Conservation (phyloP, 2,888 invertebrate species). For the Cacoxenus indagator region DNA sequence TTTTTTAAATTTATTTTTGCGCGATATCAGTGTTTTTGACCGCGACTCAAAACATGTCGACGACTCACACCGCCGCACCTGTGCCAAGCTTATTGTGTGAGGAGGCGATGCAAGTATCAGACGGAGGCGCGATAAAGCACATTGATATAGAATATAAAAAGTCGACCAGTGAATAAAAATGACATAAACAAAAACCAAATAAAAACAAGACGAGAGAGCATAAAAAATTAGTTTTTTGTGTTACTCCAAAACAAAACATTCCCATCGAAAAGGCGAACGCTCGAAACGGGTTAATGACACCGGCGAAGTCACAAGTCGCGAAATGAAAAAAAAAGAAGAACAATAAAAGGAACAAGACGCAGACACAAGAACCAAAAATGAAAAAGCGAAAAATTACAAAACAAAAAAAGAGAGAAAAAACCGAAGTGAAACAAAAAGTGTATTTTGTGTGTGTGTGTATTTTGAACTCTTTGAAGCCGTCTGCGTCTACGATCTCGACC, state of each 20-base stretch:
- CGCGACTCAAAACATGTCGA: not conserved
- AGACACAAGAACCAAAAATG: conserved; percentile 37
- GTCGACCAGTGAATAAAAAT: conserved; percentile 18
- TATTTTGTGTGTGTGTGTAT: conserved; percentile 39
- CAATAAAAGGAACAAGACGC: conserved; percentile 26
- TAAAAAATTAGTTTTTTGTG: conserved; percentile 48
- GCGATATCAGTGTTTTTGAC: not conserved
- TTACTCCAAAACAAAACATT: conserved; percentile 48
- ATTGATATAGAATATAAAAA: not conserved
- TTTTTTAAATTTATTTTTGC: not conserved
- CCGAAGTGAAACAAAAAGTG: conserved; percentile 54
- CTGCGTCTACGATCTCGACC: too few species aligned
- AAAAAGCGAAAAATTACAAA: conserved; percentile 22
- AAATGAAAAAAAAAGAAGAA: conserved; percentile 19
- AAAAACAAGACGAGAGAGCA: conserved; percentile 51
- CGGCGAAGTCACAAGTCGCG: conserved; percentile 9
- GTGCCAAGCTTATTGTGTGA: not conserved
- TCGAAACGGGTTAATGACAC: conserved; percentile 51
- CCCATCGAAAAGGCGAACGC: conserved; percentile 37
- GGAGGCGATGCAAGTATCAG: not conserved
- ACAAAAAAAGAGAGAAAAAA: conserved; percentile 22
- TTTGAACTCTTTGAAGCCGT: not conserved
- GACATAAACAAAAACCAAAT: conserved; percentile 37
- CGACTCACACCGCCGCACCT: not conserved
- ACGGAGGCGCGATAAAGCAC: not conserved